Evolutionary conservation across 2,113 vertebrate genomes (phyloP).

Genomic region (Carassius gibelio): DNA sequence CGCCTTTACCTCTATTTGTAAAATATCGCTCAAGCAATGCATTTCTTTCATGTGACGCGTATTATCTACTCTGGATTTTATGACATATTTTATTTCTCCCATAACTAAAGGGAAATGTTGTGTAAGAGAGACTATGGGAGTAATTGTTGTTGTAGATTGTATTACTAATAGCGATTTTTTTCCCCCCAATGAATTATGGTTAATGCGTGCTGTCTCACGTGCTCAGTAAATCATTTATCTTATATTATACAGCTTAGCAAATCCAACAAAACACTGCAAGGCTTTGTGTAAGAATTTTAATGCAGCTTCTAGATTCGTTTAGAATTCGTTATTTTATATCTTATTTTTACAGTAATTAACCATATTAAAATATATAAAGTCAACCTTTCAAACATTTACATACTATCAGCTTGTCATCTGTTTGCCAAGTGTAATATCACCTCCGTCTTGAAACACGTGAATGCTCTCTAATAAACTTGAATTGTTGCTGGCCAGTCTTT

Average conservation of each 20-base stretch:
- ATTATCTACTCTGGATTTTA: background rate
- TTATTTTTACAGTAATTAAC: background rate
- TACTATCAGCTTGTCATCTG: slow-evolving; percentile 33
- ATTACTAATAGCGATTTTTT: too few species aligned
- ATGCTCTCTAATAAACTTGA: slow-evolving; percentile 59
- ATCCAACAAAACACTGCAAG: background rate
- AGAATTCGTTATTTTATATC: background rate
- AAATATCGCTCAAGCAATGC: background rate
- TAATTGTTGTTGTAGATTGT: background rate
- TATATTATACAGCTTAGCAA: background rate
- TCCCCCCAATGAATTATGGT: background rate
- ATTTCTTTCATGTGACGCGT: background rate
- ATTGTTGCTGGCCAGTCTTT: slow-evolving; percentile 72
- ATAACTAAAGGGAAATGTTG: background rate
- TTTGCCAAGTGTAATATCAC: slow-evolving; percentile 24
- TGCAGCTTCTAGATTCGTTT: background rate
- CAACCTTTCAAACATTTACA: slow-evolving; percentile 20
- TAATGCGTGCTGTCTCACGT: background rate
- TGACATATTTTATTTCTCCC: too few species aligned
- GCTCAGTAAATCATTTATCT: background rate
- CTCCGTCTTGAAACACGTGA: slow-evolving; percentile 18
- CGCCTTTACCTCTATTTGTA: background rate
- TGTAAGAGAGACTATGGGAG: too few species aligned
- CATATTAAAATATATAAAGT: background rate
- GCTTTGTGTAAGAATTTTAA: background rate